Base-by-base conservation (phyloP, 2,888 invertebrate genomes). In the Cephus runcator region DNA sequence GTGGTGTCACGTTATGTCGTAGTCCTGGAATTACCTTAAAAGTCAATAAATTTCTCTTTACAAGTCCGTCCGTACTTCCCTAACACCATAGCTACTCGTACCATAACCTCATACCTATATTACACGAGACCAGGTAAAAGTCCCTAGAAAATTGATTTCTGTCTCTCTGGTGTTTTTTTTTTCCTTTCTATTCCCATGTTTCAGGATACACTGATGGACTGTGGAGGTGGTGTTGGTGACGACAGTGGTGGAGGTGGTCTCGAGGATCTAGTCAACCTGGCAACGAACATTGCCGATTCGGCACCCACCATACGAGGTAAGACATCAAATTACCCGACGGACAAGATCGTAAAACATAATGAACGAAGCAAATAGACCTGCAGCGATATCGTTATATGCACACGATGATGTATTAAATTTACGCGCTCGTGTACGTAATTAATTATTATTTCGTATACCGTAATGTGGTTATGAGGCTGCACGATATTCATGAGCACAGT, bases 161-260 rank as follows among this genome's bases (percentile, higher is more conserved):
- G 56, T 56, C 56, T 56, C 56, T 56, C 56, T 56, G 34, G 71
- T n/a, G 23, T 34, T 30, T 74, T 73, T 73, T 73, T 34, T 34
- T 74, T 35, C 36, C 34, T 35, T 74, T 74, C 36, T 74, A 30
- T 74, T 35, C 30, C 30, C 71, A 34, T 71, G 33, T 71, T 71
- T 56, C 84, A 90, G 90, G 89, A 89, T 79, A 88, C 87, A 69
- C 87, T 89, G 87, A 90, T 90, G 90, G 90, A 90, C 77, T 90
- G 88, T 81, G 36, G 74, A 35, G 71, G 71, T 23, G 56, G 56
- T 56, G 23, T 56, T 23, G 71, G 71, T 4, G 71, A 71, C 71
- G 86, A 86, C 30, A 87, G 83, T 3, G 88, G 88, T 71, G 85
- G 82, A 9, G 86, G 86, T 69, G 85, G 81, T 30, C 82, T 87